phyloP scores from a whole-genome alignment of 2,797 vertebrate species.

The Melanotaenia pygmaea region DNA sequence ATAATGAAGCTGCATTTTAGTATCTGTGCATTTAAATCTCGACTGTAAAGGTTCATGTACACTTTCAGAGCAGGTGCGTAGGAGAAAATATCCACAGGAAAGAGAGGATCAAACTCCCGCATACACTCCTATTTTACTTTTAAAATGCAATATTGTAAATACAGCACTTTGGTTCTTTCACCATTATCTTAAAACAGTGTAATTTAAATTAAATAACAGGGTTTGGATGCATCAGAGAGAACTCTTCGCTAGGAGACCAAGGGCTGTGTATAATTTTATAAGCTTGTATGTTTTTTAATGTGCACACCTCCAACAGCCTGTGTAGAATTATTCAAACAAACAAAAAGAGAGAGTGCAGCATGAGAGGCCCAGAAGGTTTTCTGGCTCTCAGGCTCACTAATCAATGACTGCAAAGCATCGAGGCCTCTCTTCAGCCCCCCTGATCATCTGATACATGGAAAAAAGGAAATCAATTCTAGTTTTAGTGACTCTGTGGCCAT shows the following conservation, averaged over 20 bases:
- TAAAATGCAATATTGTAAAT: not conserved
- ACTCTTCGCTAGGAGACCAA: not conserved
- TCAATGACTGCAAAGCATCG: constrained; percentile 35
- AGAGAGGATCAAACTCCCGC: not conserved
- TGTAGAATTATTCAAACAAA: constrained; percentile 26
- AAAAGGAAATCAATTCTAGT: constrained; percentile 60
- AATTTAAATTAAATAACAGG: not conserved
- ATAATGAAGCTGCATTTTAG: constrained; percentile 11
- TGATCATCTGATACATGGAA: constrained; percentile 47
- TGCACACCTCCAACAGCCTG: constrained; percentile 1
- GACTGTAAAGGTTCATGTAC: not conserved
- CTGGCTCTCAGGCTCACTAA: constrained; percentile 15
- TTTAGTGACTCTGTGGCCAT: constrained; percentile 21
- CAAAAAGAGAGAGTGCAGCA: not conserved
- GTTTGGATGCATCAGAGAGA: not conserved
- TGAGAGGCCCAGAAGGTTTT: constrained; percentile 13
- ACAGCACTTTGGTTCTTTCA: not conserved
- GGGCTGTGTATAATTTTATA: not conserved
- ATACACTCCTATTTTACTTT: not conserved
- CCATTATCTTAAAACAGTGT: not conserved
- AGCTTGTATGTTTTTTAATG: not conserved
- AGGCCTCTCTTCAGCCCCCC: constrained; percentile 24
- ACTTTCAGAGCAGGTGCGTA: not conserved
- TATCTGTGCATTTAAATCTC: not conserved
- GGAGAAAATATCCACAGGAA: not conserved